phyloP scores from a whole-genome alignment of 1,140 invertebrate genomes.

The Leptinotarsa undecemlineata region DNA sequence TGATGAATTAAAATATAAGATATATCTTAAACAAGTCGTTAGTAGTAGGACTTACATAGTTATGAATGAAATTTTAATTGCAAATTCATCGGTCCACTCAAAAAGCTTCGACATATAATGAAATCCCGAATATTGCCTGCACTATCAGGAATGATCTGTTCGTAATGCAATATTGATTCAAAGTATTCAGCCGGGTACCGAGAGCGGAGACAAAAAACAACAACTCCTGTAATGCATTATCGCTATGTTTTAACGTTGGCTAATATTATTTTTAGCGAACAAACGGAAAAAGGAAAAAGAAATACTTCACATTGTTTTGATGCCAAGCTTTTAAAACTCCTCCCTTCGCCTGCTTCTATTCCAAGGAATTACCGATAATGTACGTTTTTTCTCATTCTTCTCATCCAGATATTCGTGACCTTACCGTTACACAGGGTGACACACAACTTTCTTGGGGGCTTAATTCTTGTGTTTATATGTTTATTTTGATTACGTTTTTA shows the following conservation, averaged over 20 bases:
- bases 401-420: constrained; percentile 5
- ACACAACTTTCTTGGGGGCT: too few relatives aligned
- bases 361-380: constrained; percentile 34
- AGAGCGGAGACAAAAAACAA: constrained; percentile 44
- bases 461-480: too few relatives aligned
- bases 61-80: too few relatives aligned
- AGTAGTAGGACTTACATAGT: too few relatives aligned
- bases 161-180: constrained; percentile 52
- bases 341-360: constrained; percentile 26
- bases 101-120: too few relatives aligned
- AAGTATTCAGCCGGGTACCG: constrained; percentile 44
- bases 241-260: constrained; percentile 47
- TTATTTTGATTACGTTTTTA: too few relatives aligned
- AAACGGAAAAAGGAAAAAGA: constrained; percentile 42
- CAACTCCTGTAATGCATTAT: constrained; percentile 51
- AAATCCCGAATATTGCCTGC: background rate
- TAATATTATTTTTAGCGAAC: constrained; percentile 52
- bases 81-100: too few relatives aligned
- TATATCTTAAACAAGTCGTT: too few relatives aligned
- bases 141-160: constrained; percentile 24
- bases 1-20: too few relatives aligned
- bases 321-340: constrained; percentile 45
- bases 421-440: background rate
- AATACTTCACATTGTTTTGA: constrained; percentile 47
- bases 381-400: constrained; percentile 7